Percentiles rank a stretch among this genome's conserved stretches.
Conservation (phyloP, 2,888 invertebrate species). For the Diaprepes abbreviatus region DNA sequence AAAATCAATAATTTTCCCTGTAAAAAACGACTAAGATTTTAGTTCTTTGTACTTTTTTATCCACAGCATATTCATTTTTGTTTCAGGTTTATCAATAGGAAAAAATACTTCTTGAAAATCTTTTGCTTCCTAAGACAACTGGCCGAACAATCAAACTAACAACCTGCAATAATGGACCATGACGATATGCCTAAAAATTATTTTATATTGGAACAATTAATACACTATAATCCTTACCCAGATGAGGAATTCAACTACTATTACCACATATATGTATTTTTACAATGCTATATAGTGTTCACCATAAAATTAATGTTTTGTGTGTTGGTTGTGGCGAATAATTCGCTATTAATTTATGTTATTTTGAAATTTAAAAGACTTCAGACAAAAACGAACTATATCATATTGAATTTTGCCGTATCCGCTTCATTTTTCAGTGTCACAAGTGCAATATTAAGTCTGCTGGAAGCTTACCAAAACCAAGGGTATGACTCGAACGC, state of each 20-base stretch:
- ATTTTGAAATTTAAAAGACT: conserved; percentile 14
- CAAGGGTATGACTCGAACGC: background rate
- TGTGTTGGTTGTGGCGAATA: conserved; percentile 24
- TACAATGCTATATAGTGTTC: background rate
- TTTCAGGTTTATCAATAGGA: too few species aligned
- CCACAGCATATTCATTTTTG: too few species aligned
- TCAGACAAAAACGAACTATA: conserved; percentile 21
- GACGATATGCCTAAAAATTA: background rate
- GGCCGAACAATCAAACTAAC: too few species aligned
- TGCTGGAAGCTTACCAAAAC: background rate
- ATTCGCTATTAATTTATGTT: background rate
- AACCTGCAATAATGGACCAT: background rate
- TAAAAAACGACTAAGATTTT: too few species aligned
- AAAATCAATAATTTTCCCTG: too few species aligned
- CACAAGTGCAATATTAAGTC: background rate
- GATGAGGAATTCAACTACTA: background rate
- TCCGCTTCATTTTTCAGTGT: background rate
- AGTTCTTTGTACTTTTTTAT: too few species aligned
- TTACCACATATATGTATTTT: background rate
- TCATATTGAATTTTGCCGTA: background rate
- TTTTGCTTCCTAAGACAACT: too few species aligned
- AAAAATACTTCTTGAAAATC: too few species aligned
- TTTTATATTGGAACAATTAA: background rate
- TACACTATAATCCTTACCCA: background rate
- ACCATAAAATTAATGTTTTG: background rate